phyloP scores from a whole-genome alignment of 2,113 vertebrate genomes.

The Varanus salvator region DNA sequence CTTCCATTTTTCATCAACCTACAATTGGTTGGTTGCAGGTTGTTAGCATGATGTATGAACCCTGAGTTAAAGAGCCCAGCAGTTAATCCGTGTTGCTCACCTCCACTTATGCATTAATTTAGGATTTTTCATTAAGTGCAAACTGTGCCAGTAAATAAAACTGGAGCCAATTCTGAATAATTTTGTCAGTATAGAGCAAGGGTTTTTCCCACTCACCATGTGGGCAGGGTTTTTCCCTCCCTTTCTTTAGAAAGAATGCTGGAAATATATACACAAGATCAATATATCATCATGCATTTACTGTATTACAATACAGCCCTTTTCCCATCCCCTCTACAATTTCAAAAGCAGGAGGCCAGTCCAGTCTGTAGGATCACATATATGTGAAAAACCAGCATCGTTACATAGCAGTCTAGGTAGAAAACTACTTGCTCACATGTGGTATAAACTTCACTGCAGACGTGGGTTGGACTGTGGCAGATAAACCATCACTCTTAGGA shows the following conservation, averaged over 20 bases:
- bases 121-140: too few species aligned
- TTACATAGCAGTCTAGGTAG: too few species aligned
- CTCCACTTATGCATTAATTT: too few species aligned
- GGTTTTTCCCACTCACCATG: neutral
- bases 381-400: neutral
- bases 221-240: neutral
- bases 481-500: slow-evolving; percentile 65
- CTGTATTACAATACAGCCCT: neutral
- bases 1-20: too few species aligned
- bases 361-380: neutral
- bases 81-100: too few species aligned
- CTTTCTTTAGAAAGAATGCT: neutral
- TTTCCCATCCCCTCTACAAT: neutral
- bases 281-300: neutral
- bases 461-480: slow-evolving; percentile 68
- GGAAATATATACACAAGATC: neutral
- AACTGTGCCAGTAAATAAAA: too few species aligned
- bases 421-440: slow-evolving; percentile 78
- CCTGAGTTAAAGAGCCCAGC: too few species aligned
- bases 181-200: neutral
- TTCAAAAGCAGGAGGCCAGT: neutral
- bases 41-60: too few species aligned
- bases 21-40: too few species aligned
- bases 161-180: neutral
- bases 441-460: slow-evolving; percentile 80